Percentiles rank a stretch among this genome's conserved stretches.
These are phyloP conservation scores for Gobio gobio DNA, from an alignment of 2,113 vertebrate species.

Conservation along the genomic window DNA sequence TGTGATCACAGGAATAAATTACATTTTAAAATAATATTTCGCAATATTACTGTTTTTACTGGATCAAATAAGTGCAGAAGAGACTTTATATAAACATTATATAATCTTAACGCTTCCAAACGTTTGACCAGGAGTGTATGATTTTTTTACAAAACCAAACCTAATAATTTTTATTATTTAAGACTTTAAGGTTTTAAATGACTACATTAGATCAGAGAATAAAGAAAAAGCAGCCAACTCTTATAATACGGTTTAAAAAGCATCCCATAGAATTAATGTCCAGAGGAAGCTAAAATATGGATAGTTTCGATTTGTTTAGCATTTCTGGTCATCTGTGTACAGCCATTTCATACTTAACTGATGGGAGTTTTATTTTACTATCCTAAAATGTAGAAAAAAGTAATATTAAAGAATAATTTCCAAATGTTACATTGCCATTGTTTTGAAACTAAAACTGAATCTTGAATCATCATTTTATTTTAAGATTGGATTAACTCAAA, in stretches of 20 bases:
- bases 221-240: no score
- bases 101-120: not conserved
- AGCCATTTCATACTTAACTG: no score
- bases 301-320: not conserved
- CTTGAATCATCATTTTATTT: not conserved
- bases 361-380: not conserved
- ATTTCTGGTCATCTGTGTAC: no score
- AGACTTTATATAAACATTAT: no score
- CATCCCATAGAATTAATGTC: no score
- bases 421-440: not conserved
- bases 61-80: not conserved
- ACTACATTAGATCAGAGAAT: no score
- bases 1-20: not conserved
- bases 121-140: no score
- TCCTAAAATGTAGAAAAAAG: not conserved
- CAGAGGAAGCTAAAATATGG: not conserved
- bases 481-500: not conserved
- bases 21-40: not conserved
- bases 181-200: no score
- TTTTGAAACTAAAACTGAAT: not conserved
- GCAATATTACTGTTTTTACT: not conserved
- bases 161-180: no score
- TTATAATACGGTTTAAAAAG: no score
- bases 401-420: not conserved
- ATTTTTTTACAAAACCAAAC: no score